phyloP scores from a whole-genome alignment of 1,140 invertebrate species.

The Adoxophyes honmai region DNA sequence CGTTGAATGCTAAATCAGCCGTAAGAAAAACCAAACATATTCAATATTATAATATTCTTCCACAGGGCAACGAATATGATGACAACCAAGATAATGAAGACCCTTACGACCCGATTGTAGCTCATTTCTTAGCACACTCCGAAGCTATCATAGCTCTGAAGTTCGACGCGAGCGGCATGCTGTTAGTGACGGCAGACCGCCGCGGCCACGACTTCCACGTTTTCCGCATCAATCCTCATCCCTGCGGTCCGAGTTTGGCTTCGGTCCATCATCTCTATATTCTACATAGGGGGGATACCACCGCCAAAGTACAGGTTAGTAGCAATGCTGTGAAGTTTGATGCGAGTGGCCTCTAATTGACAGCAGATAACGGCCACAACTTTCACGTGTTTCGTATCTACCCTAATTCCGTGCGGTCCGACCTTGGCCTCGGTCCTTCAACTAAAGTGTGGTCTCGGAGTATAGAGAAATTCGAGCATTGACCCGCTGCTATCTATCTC shows the following conservation, averaged over 20 bases:
- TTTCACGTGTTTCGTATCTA: too few species aligned
- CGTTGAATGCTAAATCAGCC: too few species aligned
- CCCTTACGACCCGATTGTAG: conserved; percentile 85
- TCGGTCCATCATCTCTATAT: conserved; percentile 98
- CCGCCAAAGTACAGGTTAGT: conserved; percentile 84
- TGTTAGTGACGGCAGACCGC: conserved; percentile 94
- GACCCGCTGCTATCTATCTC: too few species aligned
- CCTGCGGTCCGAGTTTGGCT: conserved; percentile 89
- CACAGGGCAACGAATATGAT: conserved; percentile 77
- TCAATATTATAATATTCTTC: neutral
- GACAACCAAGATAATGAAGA: conserved; percentile 76
- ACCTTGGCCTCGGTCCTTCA: too few species aligned
- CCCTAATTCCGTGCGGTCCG: too few species aligned
- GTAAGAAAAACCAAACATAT: too few species aligned
- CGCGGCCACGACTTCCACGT: conserved; percentile 98
- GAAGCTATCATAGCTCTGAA: conserved; percentile 93
- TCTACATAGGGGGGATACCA: conserved; percentile 92
- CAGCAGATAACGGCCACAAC: too few species aligned
- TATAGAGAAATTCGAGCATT: too few species aligned
- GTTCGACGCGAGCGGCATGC: conserved; percentile 94
- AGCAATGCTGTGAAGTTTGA: too few species aligned
- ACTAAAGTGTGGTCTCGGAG: too few species aligned
- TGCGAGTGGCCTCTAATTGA: too few species aligned
- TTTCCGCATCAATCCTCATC: conserved; percentile 96
- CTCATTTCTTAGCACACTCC: conserved; percentile 96